A percentile compares a stretch with the other conserved stretches of the same genome.
Evolutionary conservation across 2,888 invertebrate species (phyloP).

Genomic region (Antheraea assamensis): DNA sequence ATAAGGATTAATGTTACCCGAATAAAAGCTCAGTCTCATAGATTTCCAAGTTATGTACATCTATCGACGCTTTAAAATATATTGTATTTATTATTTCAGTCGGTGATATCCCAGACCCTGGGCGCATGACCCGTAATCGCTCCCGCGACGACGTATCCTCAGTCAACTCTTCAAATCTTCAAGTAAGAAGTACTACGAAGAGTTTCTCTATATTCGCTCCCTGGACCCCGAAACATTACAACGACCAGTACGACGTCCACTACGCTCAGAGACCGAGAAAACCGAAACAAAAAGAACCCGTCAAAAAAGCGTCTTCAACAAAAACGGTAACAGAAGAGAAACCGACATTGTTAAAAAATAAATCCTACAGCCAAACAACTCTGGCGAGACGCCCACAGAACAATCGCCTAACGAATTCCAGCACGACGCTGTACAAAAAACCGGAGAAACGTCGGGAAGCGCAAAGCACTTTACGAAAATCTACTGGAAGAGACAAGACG

Average conservation of each 20-base stretch:
- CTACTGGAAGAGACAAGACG: constrained; percentile 67
- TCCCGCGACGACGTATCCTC: constrained; percentile 90
- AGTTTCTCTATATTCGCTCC: constrained; percentile 93
- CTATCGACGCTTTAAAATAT: background rate
- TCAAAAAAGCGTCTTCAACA: constrained; percentile 76
- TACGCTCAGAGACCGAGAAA: constrained; percentile 85
- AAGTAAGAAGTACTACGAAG: constrained; percentile 88
- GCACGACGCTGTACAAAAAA: constrained; percentile 68
- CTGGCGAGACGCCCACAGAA: constrained; percentile 61
- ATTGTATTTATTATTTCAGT: constrained; percentile 70
- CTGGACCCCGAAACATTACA: constrained; percentile 89
- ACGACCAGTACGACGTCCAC: constrained; percentile 89
- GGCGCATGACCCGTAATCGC: constrained; percentile 81
- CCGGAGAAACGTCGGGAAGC: constrained; percentile 68
- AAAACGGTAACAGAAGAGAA: constrained; percentile 57
- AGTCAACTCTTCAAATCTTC: constrained; percentile 83
- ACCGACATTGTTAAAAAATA: constrained; percentile 73
- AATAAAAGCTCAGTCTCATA: no score
- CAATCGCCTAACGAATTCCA: constrained; percentile 66
- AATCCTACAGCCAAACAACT: constrained; percentile 74
- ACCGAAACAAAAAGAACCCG: constrained; percentile 58
- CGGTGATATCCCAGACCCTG: constrained; percentile 92
- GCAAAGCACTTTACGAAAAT: constrained; percentile 70
- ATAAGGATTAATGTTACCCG: no score
- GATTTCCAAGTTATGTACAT: no score